Conservation (phyloP, 2,113 vertebrate genomes). For the Macaca nemestrina region DNA sequence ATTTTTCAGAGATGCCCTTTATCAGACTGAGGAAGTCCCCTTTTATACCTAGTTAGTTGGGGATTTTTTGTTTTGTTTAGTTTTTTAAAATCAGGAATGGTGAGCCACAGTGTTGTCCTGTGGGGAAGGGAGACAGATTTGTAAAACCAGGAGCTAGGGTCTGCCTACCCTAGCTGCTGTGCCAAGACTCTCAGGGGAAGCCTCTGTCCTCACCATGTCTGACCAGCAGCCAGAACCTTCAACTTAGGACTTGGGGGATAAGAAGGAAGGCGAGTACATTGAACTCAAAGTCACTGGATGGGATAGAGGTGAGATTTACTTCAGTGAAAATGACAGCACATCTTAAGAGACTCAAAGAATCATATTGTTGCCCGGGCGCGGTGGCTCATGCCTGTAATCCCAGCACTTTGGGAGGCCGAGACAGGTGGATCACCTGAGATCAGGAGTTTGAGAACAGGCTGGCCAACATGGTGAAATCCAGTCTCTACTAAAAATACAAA, state of each 20-base stretch:
- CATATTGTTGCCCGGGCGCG: too few species aligned
- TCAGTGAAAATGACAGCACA: background rate
- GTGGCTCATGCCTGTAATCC: too few species aligned
- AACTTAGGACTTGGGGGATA: background rate
- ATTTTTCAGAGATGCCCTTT: background rate
- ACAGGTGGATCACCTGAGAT: too few species aligned
- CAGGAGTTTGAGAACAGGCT: too few species aligned
- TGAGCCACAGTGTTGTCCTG: background rate
- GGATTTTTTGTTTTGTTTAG: background rate
- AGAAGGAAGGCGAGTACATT: background rate
- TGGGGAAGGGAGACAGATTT: background rate
- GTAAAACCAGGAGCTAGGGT: background rate
- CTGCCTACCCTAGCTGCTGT: background rate
- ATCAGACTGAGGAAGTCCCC: background rate
- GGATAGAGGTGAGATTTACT: background rate
- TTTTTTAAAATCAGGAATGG: background rate
- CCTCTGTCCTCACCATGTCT: background rate
- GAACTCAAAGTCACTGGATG: background rate
- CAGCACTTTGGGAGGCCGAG: too few species aligned
- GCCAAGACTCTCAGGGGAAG: too few species aligned
- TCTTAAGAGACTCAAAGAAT: background rate
- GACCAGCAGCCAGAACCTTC: background rate
- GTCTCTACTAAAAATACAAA: too few species aligned
- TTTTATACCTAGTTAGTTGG: slow-evolving; percentile 7
- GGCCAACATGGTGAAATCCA: too few species aligned